A percentile compares a stretch with the other conserved stretches of the same genome.
These are phyloP conservation scores for Echinometra lucunter DNA, from an alignment of 53 echinoderm and acorn worm genomes.

Conservation along the genomic window DNA sequence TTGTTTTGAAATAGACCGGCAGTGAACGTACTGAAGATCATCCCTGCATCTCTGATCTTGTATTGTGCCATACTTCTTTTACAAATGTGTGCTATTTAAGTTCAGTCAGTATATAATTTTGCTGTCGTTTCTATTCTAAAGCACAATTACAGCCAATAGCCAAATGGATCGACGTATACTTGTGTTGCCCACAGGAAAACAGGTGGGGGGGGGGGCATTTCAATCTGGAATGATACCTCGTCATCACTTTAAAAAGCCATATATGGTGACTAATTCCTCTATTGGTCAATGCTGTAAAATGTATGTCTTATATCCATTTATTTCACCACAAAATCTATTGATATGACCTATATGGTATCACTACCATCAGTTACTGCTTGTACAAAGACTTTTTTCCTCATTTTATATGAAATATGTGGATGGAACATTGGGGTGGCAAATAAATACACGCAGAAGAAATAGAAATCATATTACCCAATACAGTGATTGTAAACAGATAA, in stretches of 20 bases:
- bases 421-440: no score
- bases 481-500: no score
- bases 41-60: background rate
- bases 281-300: no score
- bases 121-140: background rate
- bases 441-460: no score
- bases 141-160: background rate
- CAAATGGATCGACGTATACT: background rate
- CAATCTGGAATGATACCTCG: background rate
- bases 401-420: no score
- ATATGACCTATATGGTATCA: no score
- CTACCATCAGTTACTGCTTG: no score
- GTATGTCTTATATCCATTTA: no score
- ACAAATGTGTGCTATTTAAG: background rate
- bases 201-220: background rate
- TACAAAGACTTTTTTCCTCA: no score
- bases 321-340: no score
- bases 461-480: no score
- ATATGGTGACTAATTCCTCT: background rate
- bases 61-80: background rate
- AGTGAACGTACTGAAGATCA: background rate
- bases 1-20: background rate
- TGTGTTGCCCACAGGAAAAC: background rate
- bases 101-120: background rate
- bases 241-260: background rate